Base-by-base conservation (phyloP, 2,113 vertebrate genomes). In the Verasper variegatus region DNA sequence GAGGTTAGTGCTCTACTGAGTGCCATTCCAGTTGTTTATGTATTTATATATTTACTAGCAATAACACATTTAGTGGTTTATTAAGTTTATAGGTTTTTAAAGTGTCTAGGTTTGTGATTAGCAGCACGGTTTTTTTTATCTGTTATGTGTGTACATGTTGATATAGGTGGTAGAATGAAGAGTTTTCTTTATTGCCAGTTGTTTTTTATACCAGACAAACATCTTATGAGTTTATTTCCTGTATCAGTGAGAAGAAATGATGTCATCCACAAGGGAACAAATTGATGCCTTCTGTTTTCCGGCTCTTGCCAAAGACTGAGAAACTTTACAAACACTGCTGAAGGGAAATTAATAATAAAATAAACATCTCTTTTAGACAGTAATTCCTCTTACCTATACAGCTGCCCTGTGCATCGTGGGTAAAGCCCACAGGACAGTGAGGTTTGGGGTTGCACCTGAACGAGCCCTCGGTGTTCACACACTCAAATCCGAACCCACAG, bases 381-480 rank as follows among this genome's bases (percentile, higher is more conserved):
- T 51, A 3, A 17, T 7, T 17, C 14, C 1, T 42, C 95, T 94
- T 86, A 97, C 97, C 97, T 6, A 94, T 89, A 5, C 97, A 98
- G 86, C 94, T 95, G 11, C 96, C 96, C 71, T 94, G 92, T 0
- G 92, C 77, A 68, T 96, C 95, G 47, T 90, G 95, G 61, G 92
- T 92, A 76, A 96, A 97, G 3, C 97, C 97, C 0, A 88, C 88
- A 80, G 96, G 88, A 84, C 97, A 98, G 63, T 88, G 93, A 13
- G 93, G 86, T 82, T 92, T 95, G 0, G 94, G 89, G 85, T 94
- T 92, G 75, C 97, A 98, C 91, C 94, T 95, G 93, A 98, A 98
- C 0, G 96, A 97, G 1, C 97, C 97, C 67, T 91, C 84, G 0
- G 95, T 96, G 82, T 98, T 98, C 83, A 96, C 94, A 82, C 97